Evolutionary conservation across 2,888 invertebrate species (phyloP).

Genomic region (Heliconius ethilla): DNA sequence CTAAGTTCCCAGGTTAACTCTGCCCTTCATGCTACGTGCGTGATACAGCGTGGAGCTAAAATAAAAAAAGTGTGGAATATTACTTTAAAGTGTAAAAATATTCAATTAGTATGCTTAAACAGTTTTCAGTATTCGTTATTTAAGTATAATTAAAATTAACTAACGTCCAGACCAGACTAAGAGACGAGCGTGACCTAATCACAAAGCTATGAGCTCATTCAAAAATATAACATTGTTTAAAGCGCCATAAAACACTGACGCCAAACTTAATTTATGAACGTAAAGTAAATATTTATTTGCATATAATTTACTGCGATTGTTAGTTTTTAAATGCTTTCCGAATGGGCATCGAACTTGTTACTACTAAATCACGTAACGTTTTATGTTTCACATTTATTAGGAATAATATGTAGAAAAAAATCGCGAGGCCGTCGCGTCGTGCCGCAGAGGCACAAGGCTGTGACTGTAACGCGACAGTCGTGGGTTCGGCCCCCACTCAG

Average conservation of each 20-base stretch:
- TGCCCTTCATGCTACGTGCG: too few species aligned
- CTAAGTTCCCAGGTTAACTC: too few species aligned
- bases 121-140: too few species aligned
- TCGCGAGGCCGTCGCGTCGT: too few species aligned
- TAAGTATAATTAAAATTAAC: not conserved
- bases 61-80: not conserved
- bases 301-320: constrained; percentile 29
- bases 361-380: not conserved
- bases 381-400: not conserved
- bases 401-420: too few species aligned
- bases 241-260: constrained; percentile 34
- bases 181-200: constrained; percentile 24
- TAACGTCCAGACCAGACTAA: not conserved
- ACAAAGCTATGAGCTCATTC: constrained; percentile 13
- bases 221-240: constrained; percentile 29
- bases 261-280: constrained; percentile 29
- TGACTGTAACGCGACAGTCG: too few species aligned
- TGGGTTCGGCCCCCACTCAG: too few species aligned
- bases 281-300: constrained; percentile 36
- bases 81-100: not conserved
- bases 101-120: too few species aligned
- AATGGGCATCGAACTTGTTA: constrained; percentile 24
- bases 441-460: too few species aligned
- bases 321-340: constrained; percentile 24
- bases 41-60: too few species aligned